A percentile compares a stretch with the other conserved stretches of the same genome.
Conservation (phyloP, 2,113 vertebrate species). For the Gambusia holbrooki region DNA sequence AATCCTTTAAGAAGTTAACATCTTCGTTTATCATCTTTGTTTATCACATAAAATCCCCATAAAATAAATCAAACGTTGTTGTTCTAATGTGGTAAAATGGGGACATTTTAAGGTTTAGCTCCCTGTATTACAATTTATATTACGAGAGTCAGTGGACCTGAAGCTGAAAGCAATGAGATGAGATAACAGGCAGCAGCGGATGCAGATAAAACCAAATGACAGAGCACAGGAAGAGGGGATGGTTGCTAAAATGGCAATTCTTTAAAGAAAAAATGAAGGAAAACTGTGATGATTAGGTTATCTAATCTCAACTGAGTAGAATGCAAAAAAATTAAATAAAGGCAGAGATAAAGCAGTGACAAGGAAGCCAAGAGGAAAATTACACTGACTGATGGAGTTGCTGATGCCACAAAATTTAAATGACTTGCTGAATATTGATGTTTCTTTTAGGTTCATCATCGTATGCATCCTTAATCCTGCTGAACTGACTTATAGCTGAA, state of each 20-base stretch:
- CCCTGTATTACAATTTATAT: too few relatives aligned
- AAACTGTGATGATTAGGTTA: background rate
- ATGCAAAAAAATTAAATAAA: slow-evolving; percentile 15
- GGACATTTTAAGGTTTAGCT: too few relatives aligned
- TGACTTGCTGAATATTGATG: slow-evolving; percentile 19
- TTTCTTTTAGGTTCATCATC: slow-evolving; percentile 59
- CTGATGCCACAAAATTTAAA: slow-evolving; percentile 38
- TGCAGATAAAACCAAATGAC: slow-evolving; percentile 18
- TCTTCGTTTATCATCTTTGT: background rate
- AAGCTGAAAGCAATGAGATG: background rate
- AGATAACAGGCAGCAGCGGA: slow-evolving; percentile 6
- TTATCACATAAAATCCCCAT: too few relatives aligned
- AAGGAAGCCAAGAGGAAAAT: background rate
- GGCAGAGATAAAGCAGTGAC: background rate
- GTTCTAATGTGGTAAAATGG: too few relatives aligned
- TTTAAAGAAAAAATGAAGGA: background rate
- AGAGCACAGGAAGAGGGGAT: background rate
- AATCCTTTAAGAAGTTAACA: slow-evolving; percentile 23
- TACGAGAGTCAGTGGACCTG: too few relatives aligned
- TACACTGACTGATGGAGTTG: slow-evolving; percentile 21
- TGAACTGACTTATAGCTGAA: slow-evolving; percentile 33
- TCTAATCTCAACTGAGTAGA: background rate
- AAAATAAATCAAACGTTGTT: too few relatives aligned
- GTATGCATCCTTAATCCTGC: slow-evolving; percentile 50
- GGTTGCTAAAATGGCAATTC: background rate